These are phyloP conservation scores for Carcinoscorpius rotundicauda DNA, from an alignment of 1,140 invertebrate genomes.

Conservation along the genomic window DNA sequence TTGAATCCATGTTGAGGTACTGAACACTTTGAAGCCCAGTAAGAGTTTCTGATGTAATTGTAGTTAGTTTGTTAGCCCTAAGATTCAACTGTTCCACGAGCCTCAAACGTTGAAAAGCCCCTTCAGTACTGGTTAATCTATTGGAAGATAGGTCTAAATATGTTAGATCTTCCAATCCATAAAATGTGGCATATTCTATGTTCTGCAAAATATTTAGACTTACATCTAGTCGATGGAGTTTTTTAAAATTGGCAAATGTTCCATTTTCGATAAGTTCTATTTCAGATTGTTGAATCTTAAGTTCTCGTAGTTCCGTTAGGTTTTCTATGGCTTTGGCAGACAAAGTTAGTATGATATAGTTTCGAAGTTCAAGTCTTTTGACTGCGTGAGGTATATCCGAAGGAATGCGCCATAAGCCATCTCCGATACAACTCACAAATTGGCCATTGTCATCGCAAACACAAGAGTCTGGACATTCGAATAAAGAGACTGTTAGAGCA, in stretches of 20 bases:
- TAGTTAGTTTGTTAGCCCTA: constrained; percentile 49
- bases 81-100: constrained; percentile 55
- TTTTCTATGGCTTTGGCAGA: constrained; percentile 8
- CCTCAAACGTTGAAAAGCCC: constrained; percentile 30
- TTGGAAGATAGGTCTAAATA: constrained; percentile 37
- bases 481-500: too few species aligned
- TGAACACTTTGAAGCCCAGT: constrained; percentile 38
- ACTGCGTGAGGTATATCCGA: constrained; percentile 20
- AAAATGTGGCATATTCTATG: constrained; percentile 40
- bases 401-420: constrained; percentile 24
- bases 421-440: constrained; percentile 29
- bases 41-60: constrained; percentile 44
- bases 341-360: constrained; percentile 20
- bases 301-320: constrained; percentile 32
- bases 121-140: constrained; percentile 29
- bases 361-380: constrained; percentile 24
- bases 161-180: constrained; percentile 29
- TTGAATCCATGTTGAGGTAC: constrained; percentile 66
- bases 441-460: constrained; percentile 18
- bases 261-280: constrained; percentile 25
- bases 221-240: constrained; percentile 41
- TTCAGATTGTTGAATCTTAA: constrained; percentile 32
- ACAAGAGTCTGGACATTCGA: constrained; percentile 14
- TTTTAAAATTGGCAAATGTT: constrained; percentile 25
- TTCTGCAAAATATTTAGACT: constrained; percentile 47